phyloP scores from a whole-genome alignment of 2,113 vertebrate genomes.

The Nothocercus julius region DNA sequence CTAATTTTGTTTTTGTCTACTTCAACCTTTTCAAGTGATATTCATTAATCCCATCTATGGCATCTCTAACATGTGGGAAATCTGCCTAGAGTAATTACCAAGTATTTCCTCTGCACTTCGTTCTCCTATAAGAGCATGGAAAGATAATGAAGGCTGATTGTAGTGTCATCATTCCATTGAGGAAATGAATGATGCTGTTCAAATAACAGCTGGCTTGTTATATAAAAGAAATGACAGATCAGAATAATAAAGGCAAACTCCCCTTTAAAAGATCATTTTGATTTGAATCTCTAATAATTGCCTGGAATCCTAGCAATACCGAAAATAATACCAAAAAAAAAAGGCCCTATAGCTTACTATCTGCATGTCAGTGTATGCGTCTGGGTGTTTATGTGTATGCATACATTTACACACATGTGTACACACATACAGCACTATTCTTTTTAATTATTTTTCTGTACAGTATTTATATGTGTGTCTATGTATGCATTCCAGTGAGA shows the following conservation, averaged over 20 bases:
- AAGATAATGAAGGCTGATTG: constrained; percentile 76
- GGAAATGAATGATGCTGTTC: constrained; percentile 62
- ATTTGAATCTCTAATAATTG: constrained; percentile 40
- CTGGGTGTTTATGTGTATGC: neutral
- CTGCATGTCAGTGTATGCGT: neutral
- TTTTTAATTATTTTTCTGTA: neutral
- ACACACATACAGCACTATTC: neutral
- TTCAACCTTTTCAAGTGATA: constrained; percentile 73
- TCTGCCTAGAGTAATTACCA: constrained; percentile 75
- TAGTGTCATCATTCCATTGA: constrained; percentile 56
- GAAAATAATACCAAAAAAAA: neutral
- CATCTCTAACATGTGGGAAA: constrained; percentile 73
- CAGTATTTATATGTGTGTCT: neutral
- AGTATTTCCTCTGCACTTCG: constrained; percentile 72
- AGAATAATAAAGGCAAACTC: constrained; percentile 67
- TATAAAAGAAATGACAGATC: constrained; percentile 48
- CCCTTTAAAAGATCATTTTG: constrained; percentile 49
- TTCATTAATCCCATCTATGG: constrained; percentile 76
- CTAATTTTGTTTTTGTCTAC: constrained; percentile 72
- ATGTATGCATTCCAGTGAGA: neutral
- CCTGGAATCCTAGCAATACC: constrained; percentile 54
- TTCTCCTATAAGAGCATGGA: constrained; percentile 66
- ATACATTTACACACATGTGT: neutral
- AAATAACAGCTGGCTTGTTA: constrained; percentile 69
- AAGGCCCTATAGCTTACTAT: neutral